Evolutionary conservation across 2,113 vertebrate species (phyloP), one percentile per base, ranked within the genome.

Genomic region (Plectropomus leopardus): DNA sequence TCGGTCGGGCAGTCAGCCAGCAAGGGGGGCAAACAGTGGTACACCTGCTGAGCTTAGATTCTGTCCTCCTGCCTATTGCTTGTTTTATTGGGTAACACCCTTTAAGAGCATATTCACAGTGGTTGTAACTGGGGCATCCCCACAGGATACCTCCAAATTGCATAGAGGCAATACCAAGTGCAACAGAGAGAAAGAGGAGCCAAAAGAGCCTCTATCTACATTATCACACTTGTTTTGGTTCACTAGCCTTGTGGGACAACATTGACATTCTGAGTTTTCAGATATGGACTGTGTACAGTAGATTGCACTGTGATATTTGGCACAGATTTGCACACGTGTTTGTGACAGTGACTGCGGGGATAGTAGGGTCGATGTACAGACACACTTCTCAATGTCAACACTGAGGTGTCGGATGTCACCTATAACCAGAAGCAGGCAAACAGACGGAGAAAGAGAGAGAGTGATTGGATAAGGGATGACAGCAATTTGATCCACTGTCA

Each of bases 91-190:
- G 58, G 60, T 67, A 72, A 42, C 59, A 78, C 53, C 63, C 51
- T 60, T 64, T 14, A 24, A 64, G 30, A 63, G 42, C 53, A 50
- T 58, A 77, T 69, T 57, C 26, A 58, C 30, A 76, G 34, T 78
- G 74, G 77, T 79, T 88, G 72, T 83, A 92, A 92, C 66, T 92
- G 78, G 92, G 87, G 69, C 84, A 89, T 84, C 76, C 73, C 78
- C 88, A 83, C 81, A 89, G 74, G 83, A 90, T 83, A 84, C 80
- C 72, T 85, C 47, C 70, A 64, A 80, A 88, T 79, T 91, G 76
- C 72, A 76, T 24, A 11, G 57, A 85, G 64, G 72, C 85, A 80
- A 84, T 72, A 86, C 74, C 66, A 91, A 61, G 68, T 74, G 67
- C 65, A 74, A 63, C 51, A 68, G 19, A 67, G 65, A 85, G 66